Base-by-base conservation (phyloP, 2,888 invertebrate genomes). In the Bellardia bayeri region DNA sequence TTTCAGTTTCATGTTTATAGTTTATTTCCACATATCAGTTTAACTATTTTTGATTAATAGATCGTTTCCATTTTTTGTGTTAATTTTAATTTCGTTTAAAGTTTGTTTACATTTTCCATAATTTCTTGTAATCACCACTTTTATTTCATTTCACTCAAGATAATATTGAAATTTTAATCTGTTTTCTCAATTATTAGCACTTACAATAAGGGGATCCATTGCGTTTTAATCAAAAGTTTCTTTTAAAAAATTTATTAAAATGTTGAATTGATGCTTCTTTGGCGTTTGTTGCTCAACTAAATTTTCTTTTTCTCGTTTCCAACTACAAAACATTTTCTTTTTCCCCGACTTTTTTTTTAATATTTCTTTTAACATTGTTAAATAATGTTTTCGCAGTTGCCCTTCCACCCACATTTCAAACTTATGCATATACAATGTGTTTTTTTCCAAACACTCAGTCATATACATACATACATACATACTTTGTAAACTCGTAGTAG, bases 191-290 rank as follows among this genome's bases (percentile, higher is more conserved):
- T n/a, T 30, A 30, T 9, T 63, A 40, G 13, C 81, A 91, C 92
- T 90, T 88, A 92, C 92, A 90, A 92, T 92, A 45, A 81, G 63
- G 0, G 87, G 30, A 88, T 91, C 91, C 91, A 91, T 91, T 86
- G n/a, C 11, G 30, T 9, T 51, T 64, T 76, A 64, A 79, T 85
- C 37, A 30, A 61, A 81, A 40, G 85, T 89, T 89, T 88, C 16
- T 72, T 69, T 58, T 72, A 11, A 33, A 33, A 23, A 63, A 79
- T 49, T 49, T 66, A 11, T 69, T 64, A n/a, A 63, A 80, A 40
- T 82, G 45, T 40, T 42, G 85, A 82, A 89, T 89, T 89, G 90
- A 83, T 91, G 91, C 90, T 91, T 87, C 89, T 88, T 88, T 89
- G 89, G 89, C 90, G 89, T 86, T 82, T 87, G 86, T 86, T 82